Conservation (phyloP, 2,797 vertebrate species). For the Schizopygopsis malacanthus region DNA sequence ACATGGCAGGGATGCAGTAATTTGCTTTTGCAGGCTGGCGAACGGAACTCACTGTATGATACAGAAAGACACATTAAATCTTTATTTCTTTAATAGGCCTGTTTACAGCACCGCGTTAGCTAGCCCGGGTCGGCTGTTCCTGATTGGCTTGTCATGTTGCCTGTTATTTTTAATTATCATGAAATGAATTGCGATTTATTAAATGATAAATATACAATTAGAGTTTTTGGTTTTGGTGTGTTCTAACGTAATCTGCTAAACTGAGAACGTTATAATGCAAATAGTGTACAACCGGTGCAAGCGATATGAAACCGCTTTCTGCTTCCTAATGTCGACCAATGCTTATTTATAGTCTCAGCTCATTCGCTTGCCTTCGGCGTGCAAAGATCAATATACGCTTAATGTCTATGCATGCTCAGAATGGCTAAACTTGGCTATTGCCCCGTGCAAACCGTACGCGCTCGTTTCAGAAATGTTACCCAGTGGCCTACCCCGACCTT, state of each 20-base stretch:
- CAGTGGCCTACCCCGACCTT: slow-evolving; percentile 45
- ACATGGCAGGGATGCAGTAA: slow-evolving; percentile 27
- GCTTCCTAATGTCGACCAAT: slow-evolving; percentile 11
- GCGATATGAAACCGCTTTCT: slow-evolving; percentile 30
- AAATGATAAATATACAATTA: background rate
- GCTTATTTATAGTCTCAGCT: slow-evolving; percentile 41
- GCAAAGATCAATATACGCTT: slow-evolving; percentile 35
- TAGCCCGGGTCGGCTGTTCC: slow-evolving; percentile 31
- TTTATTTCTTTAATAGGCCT: slow-evolving; percentile 44
- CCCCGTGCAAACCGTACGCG: slow-evolving; percentile 29
- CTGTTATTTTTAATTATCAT: slow-evolving; percentile 15
- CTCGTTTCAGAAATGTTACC: slow-evolving; percentile 27
- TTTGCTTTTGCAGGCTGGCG: background rate
- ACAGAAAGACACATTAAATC: background rate
- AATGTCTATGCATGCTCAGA: slow-evolving; percentile 23
- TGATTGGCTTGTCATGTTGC: slow-evolving; percentile 9
- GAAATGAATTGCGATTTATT: background rate
- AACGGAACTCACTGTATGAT: background rate
- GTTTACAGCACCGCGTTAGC: slow-evolving; percentile 44
- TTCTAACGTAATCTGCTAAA: background rate
- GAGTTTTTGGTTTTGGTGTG: background rate
- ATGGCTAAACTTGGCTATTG: slow-evolving; percentile 32
- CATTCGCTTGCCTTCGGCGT: slow-evolving; percentile 27
- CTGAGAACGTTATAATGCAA: background rate
- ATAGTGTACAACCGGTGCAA: background rate